Conservation (phyloP, 2,113 vertebrate species). For the Lates calcarifer region DNA sequence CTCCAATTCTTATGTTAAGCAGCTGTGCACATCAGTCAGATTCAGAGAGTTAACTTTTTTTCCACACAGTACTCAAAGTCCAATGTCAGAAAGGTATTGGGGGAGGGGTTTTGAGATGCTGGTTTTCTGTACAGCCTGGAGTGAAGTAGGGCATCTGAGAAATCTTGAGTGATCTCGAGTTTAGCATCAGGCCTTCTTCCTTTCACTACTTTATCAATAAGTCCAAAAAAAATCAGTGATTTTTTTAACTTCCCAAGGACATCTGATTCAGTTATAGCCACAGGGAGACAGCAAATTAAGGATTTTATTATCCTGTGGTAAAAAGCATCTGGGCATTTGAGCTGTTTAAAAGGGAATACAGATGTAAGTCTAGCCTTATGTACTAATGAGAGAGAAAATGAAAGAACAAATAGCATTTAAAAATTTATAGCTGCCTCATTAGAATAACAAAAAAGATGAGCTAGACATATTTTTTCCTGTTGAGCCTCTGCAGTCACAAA, state of each 20-base stretch:
- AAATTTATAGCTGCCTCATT: slow-evolving; percentile 36
- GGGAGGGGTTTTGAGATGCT: not conserved
- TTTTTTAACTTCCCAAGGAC: slow-evolving; percentile 15
- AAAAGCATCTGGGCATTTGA: slow-evolving; percentile 2
- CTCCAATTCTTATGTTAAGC: not conserved
- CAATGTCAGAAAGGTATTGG: not conserved
- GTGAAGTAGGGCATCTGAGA: slow-evolving; percentile 20
- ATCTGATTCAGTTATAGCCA: not conserved
- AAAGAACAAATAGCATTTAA: slow-evolving; percentile 43
- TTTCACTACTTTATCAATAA: slow-evolving; percentile 21
- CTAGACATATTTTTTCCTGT: slow-evolving; percentile 7
- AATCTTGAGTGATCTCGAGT: not conserved
- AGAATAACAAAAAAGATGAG: slow-evolving; percentile 40
- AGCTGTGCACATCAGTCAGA: not conserved
- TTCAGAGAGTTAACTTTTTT: no score
- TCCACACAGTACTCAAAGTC: no score
- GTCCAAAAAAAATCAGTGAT: not conserved
- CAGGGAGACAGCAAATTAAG: slow-evolving; percentile 11
- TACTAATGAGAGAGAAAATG: slow-evolving; percentile 44
- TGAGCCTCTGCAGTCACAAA: slow-evolving; percentile 2
- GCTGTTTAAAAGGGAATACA: slow-evolving; percentile 1
- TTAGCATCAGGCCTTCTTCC: not conserved
- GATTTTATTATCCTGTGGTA: slow-evolving; percentile 18
- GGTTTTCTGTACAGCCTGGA: not conserved
- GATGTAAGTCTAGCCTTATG: slow-evolving; percentile 5